These are phyloP conservation scores for Buceros bicornis DNA, from an alignment of 2,797 vertebrate species.

Conservation along the genomic window DNA sequence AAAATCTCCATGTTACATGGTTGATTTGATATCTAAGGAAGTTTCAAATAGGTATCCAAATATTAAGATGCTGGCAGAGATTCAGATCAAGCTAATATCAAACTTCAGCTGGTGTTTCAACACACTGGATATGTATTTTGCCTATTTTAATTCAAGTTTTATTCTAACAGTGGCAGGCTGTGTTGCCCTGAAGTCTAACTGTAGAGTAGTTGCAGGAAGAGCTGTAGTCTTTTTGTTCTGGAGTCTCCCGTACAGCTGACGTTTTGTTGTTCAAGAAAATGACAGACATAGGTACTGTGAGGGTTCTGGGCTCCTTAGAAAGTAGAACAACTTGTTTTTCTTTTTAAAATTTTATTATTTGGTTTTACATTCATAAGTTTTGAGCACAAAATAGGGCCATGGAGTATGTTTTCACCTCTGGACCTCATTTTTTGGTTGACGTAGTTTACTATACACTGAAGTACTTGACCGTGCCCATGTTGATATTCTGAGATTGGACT, in stretches of 20 bases:
- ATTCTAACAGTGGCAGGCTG: background rate
- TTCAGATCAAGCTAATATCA: background rate
- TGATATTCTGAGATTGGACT: background rate
- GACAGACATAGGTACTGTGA: background rate
- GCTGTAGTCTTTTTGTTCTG: background rate
- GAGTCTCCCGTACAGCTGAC: background rate
- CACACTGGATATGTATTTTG: background rate
- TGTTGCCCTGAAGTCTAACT: background rate
- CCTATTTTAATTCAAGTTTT: background rate
- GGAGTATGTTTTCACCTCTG: background rate
- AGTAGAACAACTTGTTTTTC: background rate
- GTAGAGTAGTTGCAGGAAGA: background rate
- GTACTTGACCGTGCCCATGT: background rate
- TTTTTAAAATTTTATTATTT: background rate
- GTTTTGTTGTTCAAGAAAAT: background rate
- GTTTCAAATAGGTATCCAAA: slow-evolving; percentile 8
- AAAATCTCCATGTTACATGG: background rate
- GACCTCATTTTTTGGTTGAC: background rate
- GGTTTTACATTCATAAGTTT: background rate
- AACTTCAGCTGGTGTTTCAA: slow-evolving; percentile 36
- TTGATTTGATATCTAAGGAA: slow-evolving; percentile 7
- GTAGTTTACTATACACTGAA: background rate
- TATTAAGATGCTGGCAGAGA: background rate
- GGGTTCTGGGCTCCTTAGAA: background rate
- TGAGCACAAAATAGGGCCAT: background rate